phyloP scores from a whole-genome alignment of 2,113 vertebrate genomes.

The Scalopus aquaticus region DNA sequence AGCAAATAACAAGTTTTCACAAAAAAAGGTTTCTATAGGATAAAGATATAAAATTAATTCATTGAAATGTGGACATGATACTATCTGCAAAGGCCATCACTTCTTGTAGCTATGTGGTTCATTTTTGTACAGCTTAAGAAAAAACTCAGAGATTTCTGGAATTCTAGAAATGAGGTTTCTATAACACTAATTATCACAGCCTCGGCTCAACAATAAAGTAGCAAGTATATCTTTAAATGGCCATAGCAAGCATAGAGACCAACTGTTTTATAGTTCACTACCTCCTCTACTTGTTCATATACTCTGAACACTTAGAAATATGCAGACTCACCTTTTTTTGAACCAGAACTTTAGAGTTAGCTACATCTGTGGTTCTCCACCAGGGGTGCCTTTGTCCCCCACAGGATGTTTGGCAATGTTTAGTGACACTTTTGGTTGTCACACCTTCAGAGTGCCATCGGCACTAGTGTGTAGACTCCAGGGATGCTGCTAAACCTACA shows the following conservation, averaged over 20 bases:
- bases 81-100: not conserved
- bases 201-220: not conserved
- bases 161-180: not conserved
- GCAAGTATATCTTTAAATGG: not conserved
- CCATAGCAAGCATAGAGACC: not conserved
- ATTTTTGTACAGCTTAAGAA: constrained; percentile 2
- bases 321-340: not conserved
- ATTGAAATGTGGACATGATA: not conserved
- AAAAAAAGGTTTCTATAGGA: not conserved
- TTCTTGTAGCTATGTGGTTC: not conserved
- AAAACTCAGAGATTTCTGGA: constrained; percentile 4
- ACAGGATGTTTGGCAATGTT: not conserved
- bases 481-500: not conserved
- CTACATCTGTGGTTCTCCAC: not conserved
- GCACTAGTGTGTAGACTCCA: not conserved
- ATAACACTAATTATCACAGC: not conserved
- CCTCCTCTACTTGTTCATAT: not conserved
- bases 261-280: not conserved
- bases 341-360: not conserved
- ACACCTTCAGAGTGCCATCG: not conserved
- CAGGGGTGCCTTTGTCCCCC: not conserved
- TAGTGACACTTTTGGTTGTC: not conserved
- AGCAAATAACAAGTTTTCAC: constrained; percentile 36
- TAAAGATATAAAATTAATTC: constrained; percentile 17
- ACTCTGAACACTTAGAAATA: constrained; percentile 13